phyloP scores from a whole-genome alignment of 2,113 vertebrate species.

The Taurulus bubalis region DNA sequence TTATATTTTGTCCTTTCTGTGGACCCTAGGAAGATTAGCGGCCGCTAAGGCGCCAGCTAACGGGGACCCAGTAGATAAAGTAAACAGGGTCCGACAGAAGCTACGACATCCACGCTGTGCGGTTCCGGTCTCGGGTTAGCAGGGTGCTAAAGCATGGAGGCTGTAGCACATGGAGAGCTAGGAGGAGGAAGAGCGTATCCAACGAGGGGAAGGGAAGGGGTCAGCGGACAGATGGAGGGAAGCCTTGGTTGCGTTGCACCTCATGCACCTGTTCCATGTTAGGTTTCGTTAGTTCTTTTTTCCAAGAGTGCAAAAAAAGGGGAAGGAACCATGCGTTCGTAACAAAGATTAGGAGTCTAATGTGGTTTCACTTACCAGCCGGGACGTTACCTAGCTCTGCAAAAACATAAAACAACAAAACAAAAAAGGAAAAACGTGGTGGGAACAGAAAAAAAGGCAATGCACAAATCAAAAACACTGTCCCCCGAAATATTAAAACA shows the following conservation, averaged over 20 bases:
- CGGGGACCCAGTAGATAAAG: too few species aligned
- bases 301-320: constrained; percentile 35
- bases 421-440: constrained; percentile 80
- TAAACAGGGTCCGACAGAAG: constrained; percentile 35
- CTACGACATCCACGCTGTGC: constrained; percentile 21
- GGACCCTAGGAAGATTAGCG: too few species aligned
- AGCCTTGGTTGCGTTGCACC: constrained; percentile 70
- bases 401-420: constrained; percentile 69
- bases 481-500: constrained; percentile 75
- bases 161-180: constrained; percentile 66
- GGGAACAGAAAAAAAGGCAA: constrained; percentile 89
- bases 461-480: constrained; percentile 92
- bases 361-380: constrained; percentile 90
- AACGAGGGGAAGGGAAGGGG: constrained; percentile 39
- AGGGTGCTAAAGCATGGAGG: constrained; percentile 73
- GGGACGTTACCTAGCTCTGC: constrained; percentile 97
- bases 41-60: too few species aligned
- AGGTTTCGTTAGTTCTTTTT: constrained; percentile 74
- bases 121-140: constrained; percentile 66
- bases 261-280: constrained; percentile 81
- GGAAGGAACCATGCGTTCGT: constrained; percentile 87
- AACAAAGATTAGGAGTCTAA: constrained; percentile 80
- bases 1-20: too few species aligned
- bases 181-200: constrained; percentile 32
- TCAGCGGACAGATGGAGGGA: constrained; percentile 70